Percentiles rank a stretch among this genome's conserved stretches.
Evolutionary conservation across 2,888 invertebrate species (phyloP).

Genomic region (Lasioglossum pauxillum): DNA sequence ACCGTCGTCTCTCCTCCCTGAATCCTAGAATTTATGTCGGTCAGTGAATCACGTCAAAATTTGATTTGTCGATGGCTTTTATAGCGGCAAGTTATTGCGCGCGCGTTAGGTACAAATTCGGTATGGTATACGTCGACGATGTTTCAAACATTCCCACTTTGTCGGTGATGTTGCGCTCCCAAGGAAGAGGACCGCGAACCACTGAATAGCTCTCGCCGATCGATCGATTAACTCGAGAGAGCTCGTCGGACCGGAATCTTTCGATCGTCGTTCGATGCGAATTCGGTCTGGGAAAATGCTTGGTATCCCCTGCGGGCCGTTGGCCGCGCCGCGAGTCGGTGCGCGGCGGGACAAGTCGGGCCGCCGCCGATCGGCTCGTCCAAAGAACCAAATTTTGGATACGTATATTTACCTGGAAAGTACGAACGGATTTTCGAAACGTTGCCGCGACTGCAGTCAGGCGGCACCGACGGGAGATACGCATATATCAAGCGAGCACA

Average conservation of each 20-base stretch:
- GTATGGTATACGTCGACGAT: constrained; percentile 72
- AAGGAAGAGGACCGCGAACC: constrained; percentile 14
- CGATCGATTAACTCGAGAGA: neutral
- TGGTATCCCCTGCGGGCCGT: no score
- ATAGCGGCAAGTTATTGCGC: constrained; percentile 84
- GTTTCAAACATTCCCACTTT: constrained; percentile 74
- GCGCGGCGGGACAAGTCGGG: neutral
- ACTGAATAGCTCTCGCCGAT: no score
- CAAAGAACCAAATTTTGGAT: constrained; percentile 49
- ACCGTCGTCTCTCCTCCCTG: constrained; percentile 82
- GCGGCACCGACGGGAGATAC: constrained; percentile 74
- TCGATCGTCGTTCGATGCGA: neutral
- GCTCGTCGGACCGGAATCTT: neutral
- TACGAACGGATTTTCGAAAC: constrained; percentile 67
- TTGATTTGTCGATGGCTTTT: constrained; percentile 85
- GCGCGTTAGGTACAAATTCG: constrained; percentile 82
- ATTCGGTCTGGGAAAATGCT: neutral
- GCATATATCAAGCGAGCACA: constrained; percentile 82
- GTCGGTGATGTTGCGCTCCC: constrained; percentile 65
- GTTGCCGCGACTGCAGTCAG: constrained; percentile 65
- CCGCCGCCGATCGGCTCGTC: neutral
- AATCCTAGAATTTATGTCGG: constrained; percentile 83
- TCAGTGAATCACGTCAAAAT: constrained; percentile 84
- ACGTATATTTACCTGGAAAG: constrained; percentile 63
- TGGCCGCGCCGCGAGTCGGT: neutral